phyloP scores from a whole-genome alignment of 2,113 vertebrate species.

The Tiliqua scincoides region DNA sequence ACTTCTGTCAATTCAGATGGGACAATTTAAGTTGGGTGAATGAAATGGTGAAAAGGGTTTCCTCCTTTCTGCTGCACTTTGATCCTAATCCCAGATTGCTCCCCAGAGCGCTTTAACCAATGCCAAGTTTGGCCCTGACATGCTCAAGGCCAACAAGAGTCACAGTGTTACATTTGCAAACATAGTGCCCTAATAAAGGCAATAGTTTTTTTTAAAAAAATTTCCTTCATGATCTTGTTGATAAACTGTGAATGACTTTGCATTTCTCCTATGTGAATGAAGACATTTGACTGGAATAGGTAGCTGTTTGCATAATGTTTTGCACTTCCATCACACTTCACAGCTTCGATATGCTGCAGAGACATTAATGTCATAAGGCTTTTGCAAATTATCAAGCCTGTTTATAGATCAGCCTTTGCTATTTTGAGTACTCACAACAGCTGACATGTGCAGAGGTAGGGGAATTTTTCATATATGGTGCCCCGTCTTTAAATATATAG shows the following conservation, averaged over 20 bases:
- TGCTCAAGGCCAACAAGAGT: too few species aligned
- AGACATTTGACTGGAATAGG: constrained; percentile 36
- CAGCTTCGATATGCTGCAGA: constrained; percentile 22
- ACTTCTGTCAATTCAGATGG: too few species aligned
- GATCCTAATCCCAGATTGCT: too few species aligned
- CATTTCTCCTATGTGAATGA: constrained; percentile 1
- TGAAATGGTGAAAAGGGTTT: too few species aligned
- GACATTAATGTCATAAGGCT: constrained; percentile 23
- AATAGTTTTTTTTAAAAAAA: too few species aligned
- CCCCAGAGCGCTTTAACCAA: too few species aligned
- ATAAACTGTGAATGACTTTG: background rate
- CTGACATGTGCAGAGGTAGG: background rate
- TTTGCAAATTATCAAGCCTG: constrained; percentile 45
- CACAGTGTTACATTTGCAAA: too few species aligned
- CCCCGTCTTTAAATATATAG: background rate
- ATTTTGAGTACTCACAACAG: constrained; percentile 32
- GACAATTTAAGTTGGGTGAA: too few species aligned
- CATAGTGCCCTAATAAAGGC: too few species aligned
- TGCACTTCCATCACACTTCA: constrained; percentile 25
- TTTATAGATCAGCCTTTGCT: background rate
- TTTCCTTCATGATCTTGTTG: background rate
- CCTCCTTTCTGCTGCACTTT: too few species aligned
- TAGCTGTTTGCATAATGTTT: constrained; percentile 28
- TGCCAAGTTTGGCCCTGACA: too few species aligned
- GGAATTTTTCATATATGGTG: background rate